Conservation (phyloP, 2,888 invertebrate species). For the Augiades crinisus region DNA sequence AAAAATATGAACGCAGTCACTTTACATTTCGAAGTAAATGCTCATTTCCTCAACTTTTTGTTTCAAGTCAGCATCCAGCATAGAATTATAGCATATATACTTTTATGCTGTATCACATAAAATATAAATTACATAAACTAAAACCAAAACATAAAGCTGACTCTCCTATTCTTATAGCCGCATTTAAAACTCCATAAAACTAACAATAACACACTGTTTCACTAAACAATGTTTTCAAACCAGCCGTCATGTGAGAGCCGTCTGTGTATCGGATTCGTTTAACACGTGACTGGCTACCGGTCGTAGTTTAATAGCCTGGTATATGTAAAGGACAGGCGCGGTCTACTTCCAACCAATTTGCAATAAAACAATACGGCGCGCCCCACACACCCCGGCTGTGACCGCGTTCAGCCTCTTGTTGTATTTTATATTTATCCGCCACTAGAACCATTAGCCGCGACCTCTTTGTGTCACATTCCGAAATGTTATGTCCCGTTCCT, state of each 20-base stretch:
- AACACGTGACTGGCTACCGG: slow-evolving; percentile 76
- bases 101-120: too few relatives aligned
- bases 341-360: slow-evolving; percentile 78
- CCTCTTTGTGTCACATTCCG: slow-evolving; percentile 55
- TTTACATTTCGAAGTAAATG: too few relatives aligned
- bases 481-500: slow-evolving; percentile 43
- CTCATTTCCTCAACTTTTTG: too few relatives aligned
- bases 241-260: slow-evolving; percentile 25
- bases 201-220: neutral
- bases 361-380: slow-evolving; percentile 79
- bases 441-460: slow-evolving; percentile 55
- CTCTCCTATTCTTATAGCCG: neutral
- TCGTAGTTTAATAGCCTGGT: slow-evolving; percentile 77
- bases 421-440: slow-evolving; percentile 49
- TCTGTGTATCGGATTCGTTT: slow-evolving; percentile 77
- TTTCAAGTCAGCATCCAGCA: too few relatives aligned
- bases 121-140: neutral
- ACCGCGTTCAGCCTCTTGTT: slow-evolving; percentile 40
- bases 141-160: neutral
- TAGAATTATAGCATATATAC: too few relatives aligned
- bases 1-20: too few relatives aligned
- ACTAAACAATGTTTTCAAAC: neutral
- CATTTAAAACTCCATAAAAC: neutral
- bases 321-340: slow-evolving; percentile 79
- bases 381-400: slow-evolving; percentile 51